Conservation (phyloP, 1,140 invertebrate genomes). For the Cydia pomonella region DNA sequence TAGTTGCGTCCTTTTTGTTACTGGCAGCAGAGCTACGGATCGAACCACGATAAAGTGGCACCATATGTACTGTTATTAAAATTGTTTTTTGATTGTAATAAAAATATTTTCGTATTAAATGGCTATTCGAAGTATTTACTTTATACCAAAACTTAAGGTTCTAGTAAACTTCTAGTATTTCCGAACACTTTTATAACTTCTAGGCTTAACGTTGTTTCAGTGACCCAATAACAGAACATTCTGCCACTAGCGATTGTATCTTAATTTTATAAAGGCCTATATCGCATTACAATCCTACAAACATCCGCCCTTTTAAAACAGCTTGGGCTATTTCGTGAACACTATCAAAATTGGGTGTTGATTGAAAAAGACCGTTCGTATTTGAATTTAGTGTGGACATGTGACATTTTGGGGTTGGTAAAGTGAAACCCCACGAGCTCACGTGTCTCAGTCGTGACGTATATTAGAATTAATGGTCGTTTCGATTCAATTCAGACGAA, state of each 20-base stretch:
- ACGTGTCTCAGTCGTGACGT: slow-evolving; percentile 13
- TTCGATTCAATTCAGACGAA: background rate
- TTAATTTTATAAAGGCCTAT: background rate
- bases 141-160: background rate
- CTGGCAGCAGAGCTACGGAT: no score
- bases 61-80: no score
- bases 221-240: slow-evolving; percentile 10
- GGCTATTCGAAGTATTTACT: background rate
- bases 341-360: background rate
- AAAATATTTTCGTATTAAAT: no score
- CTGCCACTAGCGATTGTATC: background rate
- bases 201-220: background rate
- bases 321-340: background rate
- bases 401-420: background rate
- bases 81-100: no score
- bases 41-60: no score
- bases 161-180: background rate
- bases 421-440: background rate
- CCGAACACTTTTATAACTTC: background rate
- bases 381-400: background rate
- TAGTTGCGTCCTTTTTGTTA: no score
- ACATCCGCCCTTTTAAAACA: background rate
- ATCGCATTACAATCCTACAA: background rate
- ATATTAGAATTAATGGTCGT: slow-evolving; percentile 15
- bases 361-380: background rate